These are phyloP conservation scores for Odocoileus virginianus DNA, from an alignment of 2,113 vertebrate species.

Conservation along the genomic window DNA sequence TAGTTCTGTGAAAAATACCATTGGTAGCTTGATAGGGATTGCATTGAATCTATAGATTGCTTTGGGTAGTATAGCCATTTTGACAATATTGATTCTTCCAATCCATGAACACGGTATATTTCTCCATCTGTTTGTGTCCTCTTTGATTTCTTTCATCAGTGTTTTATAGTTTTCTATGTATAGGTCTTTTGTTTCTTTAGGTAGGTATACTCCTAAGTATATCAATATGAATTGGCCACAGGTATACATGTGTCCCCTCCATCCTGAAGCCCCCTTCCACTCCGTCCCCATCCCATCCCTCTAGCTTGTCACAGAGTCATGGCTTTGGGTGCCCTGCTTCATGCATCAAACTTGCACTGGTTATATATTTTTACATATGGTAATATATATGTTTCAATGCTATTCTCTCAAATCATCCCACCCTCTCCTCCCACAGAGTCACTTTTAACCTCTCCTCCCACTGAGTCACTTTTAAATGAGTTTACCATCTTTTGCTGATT, in stretches of 20 bases:
- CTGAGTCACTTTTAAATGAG: background rate
- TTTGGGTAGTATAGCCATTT: too few relatives aligned
- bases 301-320: background rate
- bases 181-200: too few relatives aligned
- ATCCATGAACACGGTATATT: too few relatives aligned
- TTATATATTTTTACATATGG: background rate
- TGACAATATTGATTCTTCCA: too few relatives aligned
- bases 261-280: background rate
- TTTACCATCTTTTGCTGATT: background rate
- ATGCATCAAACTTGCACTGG: background rate
- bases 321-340: background rate
- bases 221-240: background rate
- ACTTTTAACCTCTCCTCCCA: background rate
- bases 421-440: background rate
- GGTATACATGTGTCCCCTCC: background rate
- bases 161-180: too few relatives aligned
- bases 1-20: too few relatives aligned
- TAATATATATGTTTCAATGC: background rate
- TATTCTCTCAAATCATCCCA: background rate
- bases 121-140: too few relatives aligned
- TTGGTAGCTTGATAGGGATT: too few relatives aligned
- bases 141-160: too few relatives aligned
- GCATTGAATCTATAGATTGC: too few relatives aligned
- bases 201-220: background rate
- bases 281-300: background rate